Evolutionary conservation across 2,113 vertebrate genomes (phyloP).

Genomic region (Lagenorhynchus albirostris): DNA sequence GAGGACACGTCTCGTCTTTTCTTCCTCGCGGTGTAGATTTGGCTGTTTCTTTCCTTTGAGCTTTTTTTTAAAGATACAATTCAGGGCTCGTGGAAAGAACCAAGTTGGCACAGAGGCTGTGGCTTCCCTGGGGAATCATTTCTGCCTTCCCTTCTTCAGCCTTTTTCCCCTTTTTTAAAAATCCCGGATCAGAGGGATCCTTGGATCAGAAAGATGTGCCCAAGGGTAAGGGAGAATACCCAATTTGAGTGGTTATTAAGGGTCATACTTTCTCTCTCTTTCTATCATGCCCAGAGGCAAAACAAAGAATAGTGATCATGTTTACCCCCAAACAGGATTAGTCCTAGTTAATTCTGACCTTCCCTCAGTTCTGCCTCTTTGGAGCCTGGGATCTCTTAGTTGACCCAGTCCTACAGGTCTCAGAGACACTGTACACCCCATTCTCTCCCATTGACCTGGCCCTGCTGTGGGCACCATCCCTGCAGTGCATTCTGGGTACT

Average conservation of each 20-base stretch:
- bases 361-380: background rate
- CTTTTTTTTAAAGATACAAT: background rate
- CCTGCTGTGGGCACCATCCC: rapidly evolving
- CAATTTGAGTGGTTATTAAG: background rate
- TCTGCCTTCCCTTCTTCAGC: background rate
- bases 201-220: background rate
- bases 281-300: background rate
- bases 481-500: background rate
- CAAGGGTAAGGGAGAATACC: background rate
- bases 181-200: background rate
- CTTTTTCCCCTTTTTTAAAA: background rate
- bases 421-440: rapidly evolving
- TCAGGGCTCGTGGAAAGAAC: background rate
- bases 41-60: background rate
- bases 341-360: background rate
- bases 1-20: rapidly evolving
- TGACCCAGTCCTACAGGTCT: background rate
- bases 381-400: rapidly evolving
- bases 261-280: background rate
- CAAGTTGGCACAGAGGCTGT: rapidly evolving
- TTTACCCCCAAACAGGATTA: background rate
- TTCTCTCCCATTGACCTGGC: background rate
- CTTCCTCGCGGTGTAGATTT: rapidly evolving
- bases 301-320: background rate
- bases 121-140: background rate